Conservation (phyloP, 2,888 invertebrate genomes). For the Mylabris sibirica region DNA sequence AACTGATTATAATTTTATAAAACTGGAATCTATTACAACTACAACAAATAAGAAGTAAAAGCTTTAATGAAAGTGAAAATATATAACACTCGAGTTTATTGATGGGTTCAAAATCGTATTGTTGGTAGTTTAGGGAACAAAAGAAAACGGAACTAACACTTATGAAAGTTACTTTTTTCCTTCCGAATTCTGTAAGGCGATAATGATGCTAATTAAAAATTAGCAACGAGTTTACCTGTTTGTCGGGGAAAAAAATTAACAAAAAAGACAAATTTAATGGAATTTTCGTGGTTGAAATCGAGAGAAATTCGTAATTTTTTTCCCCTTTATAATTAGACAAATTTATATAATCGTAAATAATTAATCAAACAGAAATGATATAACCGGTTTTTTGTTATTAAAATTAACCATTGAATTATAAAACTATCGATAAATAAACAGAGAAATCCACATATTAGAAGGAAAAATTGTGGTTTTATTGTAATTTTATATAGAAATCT, state of each 20-base stretch:
- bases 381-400: background rate
- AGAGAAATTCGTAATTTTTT: too few relatives aligned
- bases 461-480: background rate
- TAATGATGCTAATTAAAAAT: too few relatives aligned
- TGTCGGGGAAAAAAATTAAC: too few relatives aligned
- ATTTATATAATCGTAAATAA: too few relatives aligned
- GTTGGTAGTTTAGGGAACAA: background rate
- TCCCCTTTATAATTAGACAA: too few relatives aligned
- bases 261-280: too few relatives aligned
- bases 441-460: background rate
- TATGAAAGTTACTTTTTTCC: background rate
- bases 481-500: background rate
- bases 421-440: background rate
- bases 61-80: slow-evolving; percentile 2
- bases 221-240: too few relatives aligned
- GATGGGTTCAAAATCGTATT: background rate
- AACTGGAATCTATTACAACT: background rate
- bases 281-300: background rate
- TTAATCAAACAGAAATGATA: too few relatives aligned
- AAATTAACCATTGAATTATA: background rate
- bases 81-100: background rate
- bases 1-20: background rate
- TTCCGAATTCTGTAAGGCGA: background rate
- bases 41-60: slow-evolving; percentile 6
- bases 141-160: background rate